These are phyloP conservation scores for Archips xylosteana DNA, from an alignment of 2,888 invertebrate species.

Conservation along the genomic window DNA sequence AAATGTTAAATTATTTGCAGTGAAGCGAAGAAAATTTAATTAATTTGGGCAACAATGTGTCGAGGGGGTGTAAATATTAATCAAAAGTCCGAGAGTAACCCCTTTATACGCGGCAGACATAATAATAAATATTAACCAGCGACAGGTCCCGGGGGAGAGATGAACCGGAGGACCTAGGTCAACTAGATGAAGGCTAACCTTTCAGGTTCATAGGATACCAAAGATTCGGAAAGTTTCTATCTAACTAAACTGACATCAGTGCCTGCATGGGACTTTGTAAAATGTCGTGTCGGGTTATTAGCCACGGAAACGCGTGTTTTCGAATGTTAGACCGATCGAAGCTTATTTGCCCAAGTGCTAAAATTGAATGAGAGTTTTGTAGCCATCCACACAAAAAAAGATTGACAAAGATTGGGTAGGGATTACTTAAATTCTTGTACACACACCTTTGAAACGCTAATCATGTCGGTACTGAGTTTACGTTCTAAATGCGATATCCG, in stretches of 20 bases:
- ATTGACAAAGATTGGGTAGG: too few species aligned
- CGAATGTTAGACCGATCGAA: too few species aligned
- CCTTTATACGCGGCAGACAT: slow-evolving; percentile 29
- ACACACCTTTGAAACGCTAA: not conserved
- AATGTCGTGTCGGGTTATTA: too few species aligned
- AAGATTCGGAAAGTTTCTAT: not conserved
- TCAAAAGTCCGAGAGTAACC: slow-evolving; percentile 35
- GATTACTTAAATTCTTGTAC: too few species aligned
- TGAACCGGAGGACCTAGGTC: slow-evolving; percentile 6
- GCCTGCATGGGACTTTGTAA: not conserved
- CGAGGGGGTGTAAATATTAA: slow-evolving; percentile 31
- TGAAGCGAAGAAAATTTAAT: slow-evolving; percentile 32
- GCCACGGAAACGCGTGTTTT: too few species aligned
- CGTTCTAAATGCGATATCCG: slow-evolving; percentile 3
- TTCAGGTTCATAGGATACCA: not conserved
- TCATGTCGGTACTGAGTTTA: not conserved
- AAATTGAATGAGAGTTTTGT: too few species aligned
- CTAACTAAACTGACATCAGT: not conserved
- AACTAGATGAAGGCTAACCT: slow-evolving; percentile 5
- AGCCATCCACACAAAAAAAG: too few species aligned
- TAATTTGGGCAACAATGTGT: slow-evolving; percentile 33
- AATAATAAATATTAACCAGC: slow-evolving; percentile 38
- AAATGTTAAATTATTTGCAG: slow-evolving; percentile 15
- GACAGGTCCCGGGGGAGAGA: slow-evolving; percentile 5
- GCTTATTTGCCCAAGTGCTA: too few species aligned